phyloP scores from a whole-genome alignment of 2,888 invertebrate genomes.

The Maniola hyperantus region DNA sequence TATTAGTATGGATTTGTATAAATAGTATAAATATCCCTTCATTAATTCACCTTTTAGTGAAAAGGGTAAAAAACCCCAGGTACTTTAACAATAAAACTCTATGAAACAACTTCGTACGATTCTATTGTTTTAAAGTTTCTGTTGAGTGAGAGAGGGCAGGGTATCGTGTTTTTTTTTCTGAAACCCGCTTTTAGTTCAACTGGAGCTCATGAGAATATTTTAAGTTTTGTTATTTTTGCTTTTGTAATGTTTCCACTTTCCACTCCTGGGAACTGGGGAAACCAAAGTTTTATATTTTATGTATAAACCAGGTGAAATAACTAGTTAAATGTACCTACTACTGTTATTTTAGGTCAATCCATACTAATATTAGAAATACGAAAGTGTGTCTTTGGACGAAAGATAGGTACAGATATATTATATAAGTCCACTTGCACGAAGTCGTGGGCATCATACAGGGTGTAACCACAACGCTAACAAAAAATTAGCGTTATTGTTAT shows the following conservation, averaged over 20 bases:
- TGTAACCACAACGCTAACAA: no score
- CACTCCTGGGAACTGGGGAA: neutral
- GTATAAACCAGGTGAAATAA: neutral
- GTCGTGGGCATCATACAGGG: no score
- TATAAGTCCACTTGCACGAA: no score
- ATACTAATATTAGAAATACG: no score
- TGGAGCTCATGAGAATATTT: slow-evolving; percentile 36
- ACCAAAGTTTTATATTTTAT: slow-evolving; percentile 6
- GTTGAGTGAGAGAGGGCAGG: slow-evolving; percentile 26
- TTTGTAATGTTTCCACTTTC: slow-evolving; percentile 11
- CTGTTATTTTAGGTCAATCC: no score
- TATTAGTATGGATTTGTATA: no score
- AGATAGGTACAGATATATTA: no score
- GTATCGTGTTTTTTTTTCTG: slow-evolving; percentile 37
- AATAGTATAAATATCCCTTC: no score
- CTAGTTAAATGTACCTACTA: neutral
- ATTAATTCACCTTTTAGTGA: neutral
- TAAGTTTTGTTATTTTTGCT: slow-evolving; percentile 27
- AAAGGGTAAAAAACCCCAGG: neutral
- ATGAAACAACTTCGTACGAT: slow-evolving; percentile 21
- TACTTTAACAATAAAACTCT: slow-evolving; percentile 5
- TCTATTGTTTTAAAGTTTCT: slow-evolving; percentile 40
- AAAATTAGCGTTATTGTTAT: no score
- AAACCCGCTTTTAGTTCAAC: slow-evolving; percentile 29
- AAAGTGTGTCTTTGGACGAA: no score